Evolutionary conservation across 2,113 vertebrate genomes (phyloP).

Genomic region (Saccopteryx bilineata): DNA sequence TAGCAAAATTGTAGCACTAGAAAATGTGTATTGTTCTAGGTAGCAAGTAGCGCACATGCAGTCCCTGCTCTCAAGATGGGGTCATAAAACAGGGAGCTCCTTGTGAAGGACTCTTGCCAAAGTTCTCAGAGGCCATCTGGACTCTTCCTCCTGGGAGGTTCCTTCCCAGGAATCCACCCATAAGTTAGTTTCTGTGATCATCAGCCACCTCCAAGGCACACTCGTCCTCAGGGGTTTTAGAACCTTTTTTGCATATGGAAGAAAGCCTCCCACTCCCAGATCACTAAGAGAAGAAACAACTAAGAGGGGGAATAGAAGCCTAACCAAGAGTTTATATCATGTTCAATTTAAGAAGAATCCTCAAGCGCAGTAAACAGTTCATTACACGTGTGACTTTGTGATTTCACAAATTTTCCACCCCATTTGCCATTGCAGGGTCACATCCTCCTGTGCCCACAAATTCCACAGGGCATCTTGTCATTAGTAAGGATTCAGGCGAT

Average conservation of each 20-base stretch:
- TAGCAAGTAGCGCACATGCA: background rate
- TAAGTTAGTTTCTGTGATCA: background rate
- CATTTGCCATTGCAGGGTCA: background rate
- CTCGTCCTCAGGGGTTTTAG: background rate
- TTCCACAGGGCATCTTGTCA: accelerated
- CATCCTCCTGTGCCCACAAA: background rate
- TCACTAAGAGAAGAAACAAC: background rate
- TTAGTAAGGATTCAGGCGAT: background rate
- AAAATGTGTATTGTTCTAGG: background rate
- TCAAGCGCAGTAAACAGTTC: background rate
- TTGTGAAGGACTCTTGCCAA: background rate
- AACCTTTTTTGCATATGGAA: background rate
- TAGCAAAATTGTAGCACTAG: background rate
- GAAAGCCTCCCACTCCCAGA: background rate
- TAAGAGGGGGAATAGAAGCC: background rate
- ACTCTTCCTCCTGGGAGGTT: background rate
- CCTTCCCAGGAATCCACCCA: background rate
- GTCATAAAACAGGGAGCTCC: background rate
- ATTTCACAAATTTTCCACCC: background rate
- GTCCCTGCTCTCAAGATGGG: background rate
- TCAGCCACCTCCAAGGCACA: background rate
- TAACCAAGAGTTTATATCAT: background rate
- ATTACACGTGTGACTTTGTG: background rate
- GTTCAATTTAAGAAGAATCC: slow-evolving; percentile 5
- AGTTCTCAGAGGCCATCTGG: background rate